Base-by-base conservation (phyloP, 1,140 invertebrate species). In the Drosophila orena region DNA sequence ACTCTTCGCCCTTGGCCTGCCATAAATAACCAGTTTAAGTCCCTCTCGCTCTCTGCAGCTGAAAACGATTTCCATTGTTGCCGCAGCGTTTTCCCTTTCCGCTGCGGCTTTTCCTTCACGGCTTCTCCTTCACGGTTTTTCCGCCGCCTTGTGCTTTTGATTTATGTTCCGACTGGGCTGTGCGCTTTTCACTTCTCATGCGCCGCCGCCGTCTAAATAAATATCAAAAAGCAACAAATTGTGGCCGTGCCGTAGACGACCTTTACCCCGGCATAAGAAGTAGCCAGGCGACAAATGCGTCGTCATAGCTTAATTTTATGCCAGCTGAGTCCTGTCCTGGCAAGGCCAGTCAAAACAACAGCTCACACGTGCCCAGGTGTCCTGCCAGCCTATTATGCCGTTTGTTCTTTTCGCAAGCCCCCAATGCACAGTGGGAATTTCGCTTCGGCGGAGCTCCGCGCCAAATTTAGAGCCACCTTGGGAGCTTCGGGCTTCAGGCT, bases 171-270 rank as follows among this genome's bases (percentile, higher is more conserved):
- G 38, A 22, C 55, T 20, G 46, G 52, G 24, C 17, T 47, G 44
- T 24, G 44, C 43, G 61, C 57, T 79, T 79, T 89, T 66, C 84
- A 74, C 70, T 64, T 79, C 70, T 65, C 83, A 75, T 65, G 62
- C 62, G 40, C 58, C 44, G 34, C 7, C 30, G 30, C 30, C 78
- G 17, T 81, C 83, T 72, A 84, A 88, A 84, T 80, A 88, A 84
- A 88, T 90, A 88, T 88, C 79, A 89, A 84, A 89, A 89, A 83
- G 72, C 85, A 88, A 88, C 84, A 88, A 88, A 88, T 88, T 88
- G 83, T 43, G 79, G 65, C 62, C 57, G 59, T 71, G 59, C 75
- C 71, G 52, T 58, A 70, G 71, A 84, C 68, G 62, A 66, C 81
- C 60, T 62, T 65, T 57, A 38, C 35, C 38, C 37, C 38, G 58